Conservation (phyloP, 2,888 invertebrate species). For the Bembecia ichneumoniformis region DNA sequence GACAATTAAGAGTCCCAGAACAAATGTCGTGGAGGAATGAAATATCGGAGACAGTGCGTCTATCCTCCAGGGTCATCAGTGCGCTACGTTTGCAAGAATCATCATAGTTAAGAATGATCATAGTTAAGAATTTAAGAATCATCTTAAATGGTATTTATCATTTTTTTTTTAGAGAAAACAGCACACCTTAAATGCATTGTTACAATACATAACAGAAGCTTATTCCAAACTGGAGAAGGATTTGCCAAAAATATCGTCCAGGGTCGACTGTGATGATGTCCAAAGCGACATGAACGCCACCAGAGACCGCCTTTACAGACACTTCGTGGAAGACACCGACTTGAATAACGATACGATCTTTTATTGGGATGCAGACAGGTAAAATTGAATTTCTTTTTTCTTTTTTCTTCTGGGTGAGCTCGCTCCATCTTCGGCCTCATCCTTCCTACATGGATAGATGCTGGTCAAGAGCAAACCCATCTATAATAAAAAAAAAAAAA, state of each 20-base stretch:
- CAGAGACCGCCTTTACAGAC: slow-evolving; percentile 27
- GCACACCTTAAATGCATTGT: slow-evolving; percentile 29
- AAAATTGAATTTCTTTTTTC: slow-evolving; percentile 2
- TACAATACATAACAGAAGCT: slow-evolving; percentile 32
- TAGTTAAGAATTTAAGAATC: not conserved
- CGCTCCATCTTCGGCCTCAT: no score
- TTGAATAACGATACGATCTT: slow-evolving; percentile 44
- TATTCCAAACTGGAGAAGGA: slow-evolving; percentile 35
- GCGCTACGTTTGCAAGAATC: no score
- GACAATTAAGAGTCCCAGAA: no score
- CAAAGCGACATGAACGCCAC: slow-evolving; percentile 29
- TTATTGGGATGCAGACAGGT: slow-evolving; percentile 51
- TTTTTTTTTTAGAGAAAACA: slow-evolving; percentile 27
- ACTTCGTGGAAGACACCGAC: slow-evolving; percentile 36
- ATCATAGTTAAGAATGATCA: not conserved
- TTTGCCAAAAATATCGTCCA: slow-evolving; percentile 8
- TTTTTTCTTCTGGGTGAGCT: no score
- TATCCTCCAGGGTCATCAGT: no score
- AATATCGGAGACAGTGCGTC: no score
- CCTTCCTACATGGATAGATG: no score
- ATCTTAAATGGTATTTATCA: no score
- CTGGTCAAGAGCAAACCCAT: no score
- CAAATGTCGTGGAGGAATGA: no score
- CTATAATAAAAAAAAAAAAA: no score
- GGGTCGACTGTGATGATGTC: slow-evolving; percentile 32